Evolutionary conservation across 2,797 vertebrate genomes (phyloP).

Genomic region (Mormyrops boulengeri): DNA sequence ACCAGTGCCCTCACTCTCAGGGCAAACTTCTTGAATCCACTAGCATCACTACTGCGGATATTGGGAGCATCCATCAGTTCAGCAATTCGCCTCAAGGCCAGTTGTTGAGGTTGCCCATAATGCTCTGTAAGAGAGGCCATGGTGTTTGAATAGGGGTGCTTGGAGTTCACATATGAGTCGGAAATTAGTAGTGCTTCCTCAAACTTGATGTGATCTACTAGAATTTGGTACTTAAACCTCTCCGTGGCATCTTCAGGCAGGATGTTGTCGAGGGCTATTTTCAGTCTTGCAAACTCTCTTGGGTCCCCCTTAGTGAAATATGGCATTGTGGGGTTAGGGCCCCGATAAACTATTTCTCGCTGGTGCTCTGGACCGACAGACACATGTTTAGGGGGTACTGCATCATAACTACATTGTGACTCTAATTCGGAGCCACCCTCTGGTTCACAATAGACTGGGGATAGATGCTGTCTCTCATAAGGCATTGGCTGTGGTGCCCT

Average conservation of each 20-base stretch:
- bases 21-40: background rate
- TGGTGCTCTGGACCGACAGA: background rate
- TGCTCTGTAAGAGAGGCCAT: background rate
- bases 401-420: background rate
- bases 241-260: background rate
- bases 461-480: background rate
- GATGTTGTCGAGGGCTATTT: background rate
- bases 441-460: background rate
- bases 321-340: background rate
- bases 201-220: slow-evolving; percentile 6
- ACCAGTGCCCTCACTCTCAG: background rate
- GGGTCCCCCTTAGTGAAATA: background rate
- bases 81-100: background rate
- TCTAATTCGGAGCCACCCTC: background rate
- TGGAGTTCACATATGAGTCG: background rate
- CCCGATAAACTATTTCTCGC: background rate
- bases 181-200: background rate
- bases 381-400: too few species aligned
- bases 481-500: background rate
- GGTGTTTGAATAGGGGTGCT: background rate
- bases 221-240: background rate
- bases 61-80: background rate
- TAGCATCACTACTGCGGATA: background rate
- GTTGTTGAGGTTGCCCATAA: background rate
- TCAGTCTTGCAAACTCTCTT: background rate